Evolutionary conservation across 1,140 invertebrate genomes (phyloP), one percentile per base, ranked within the genome.

Genomic region (Trissolcus basalis): DNA sequence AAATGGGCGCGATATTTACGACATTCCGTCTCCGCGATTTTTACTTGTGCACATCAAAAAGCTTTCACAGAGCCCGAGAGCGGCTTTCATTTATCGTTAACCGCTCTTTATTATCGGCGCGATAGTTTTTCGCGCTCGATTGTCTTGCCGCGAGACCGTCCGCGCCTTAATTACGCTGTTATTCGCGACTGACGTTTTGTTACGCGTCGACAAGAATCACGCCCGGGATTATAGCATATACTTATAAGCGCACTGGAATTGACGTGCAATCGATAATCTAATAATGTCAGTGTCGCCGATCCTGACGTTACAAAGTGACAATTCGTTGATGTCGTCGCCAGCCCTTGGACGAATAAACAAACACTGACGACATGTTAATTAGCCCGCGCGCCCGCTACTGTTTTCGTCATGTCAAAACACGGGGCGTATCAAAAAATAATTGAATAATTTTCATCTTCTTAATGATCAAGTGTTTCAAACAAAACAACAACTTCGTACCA

Each of bases 1-100:
- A 81, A 82, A 85, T 86, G 78, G 78, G 77, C 78, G 74, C 77
- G 75, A 83, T 80, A 60, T 64, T 39, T n/a, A 39, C 83, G 68
- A 65, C 68, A 64, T 79, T 65, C 43, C 51, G 59, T 56, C 65
- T 54, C 16, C 51, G 64, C 58, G 70, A 78, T 60, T 78, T 78
- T 74, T 60, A 71, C 60, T 78, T 74, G 14, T 15, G 59, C 76
- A 70, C 76, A 71, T 74, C 76, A 61, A 78, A 73, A 78, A 73
- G 65, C 76, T 74, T 74, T 78, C 76, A 74, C 44, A 70, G 56
- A 64, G 51, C 45, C 53, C n/a, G n/a, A n/a, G 39, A 12, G n/a
- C 32, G 43, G 56, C 67, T 11, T 47, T 70, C 60, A 61, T 65
- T 69, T 53, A 53, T 49, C 51, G 59, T 53, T 63, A 69, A 56